Evolutionary conservation across 1,140 invertebrate species (phyloP).

Genomic region (Psix sp.): DNA sequence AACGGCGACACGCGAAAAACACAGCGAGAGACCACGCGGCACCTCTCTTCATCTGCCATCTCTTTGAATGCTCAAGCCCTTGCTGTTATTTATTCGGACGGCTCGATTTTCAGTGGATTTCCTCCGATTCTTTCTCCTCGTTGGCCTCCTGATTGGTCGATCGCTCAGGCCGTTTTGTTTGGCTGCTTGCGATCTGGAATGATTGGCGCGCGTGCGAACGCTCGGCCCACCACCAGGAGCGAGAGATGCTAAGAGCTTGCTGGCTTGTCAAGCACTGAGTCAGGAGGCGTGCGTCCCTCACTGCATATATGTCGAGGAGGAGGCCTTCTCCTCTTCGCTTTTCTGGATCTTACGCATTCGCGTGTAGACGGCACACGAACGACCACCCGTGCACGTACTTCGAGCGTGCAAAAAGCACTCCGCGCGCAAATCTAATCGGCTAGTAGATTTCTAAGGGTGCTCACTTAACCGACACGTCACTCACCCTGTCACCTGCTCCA

Average conservation of each 20-base stretch:
- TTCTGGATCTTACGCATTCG: conserved; percentile 73
- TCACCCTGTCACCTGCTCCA: background rate
- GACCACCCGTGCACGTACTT: conserved; percentile 49
- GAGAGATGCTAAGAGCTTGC: conserved; percentile 74
- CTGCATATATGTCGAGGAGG: conserved; percentile 74
- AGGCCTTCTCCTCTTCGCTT: conserved; percentile 67
- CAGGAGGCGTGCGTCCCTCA: conserved; percentile 74
- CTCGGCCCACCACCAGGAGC: conserved; percentile 59
- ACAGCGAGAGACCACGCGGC: conserved; percentile 12
- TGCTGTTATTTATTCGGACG: no score
- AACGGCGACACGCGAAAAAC: conserved; percentile 26
- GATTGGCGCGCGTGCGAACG: conserved; percentile 51
- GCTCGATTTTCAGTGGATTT: no score
- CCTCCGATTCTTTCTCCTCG: no score
- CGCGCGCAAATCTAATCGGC: conserved; percentile 23
- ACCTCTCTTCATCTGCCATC: conserved; percentile 32
- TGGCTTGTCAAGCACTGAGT: conserved; percentile 76
- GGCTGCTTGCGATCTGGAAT: conserved; percentile 21
- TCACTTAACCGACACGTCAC: background rate
- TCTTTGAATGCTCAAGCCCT: background rate
- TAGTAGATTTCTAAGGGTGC: conserved; percentile 22
- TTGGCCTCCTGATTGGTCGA: background rate
- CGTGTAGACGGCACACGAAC: conserved; percentile 61
- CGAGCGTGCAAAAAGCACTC: conserved; percentile 16
- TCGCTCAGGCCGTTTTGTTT: conserved; percentile 9